Percentiles rank a stretch among this genome's conserved stretches.
Evolutionary conservation across 1,140 invertebrate genomes (phyloP).

Genomic region (Neodiprion lecontei): DNA sequence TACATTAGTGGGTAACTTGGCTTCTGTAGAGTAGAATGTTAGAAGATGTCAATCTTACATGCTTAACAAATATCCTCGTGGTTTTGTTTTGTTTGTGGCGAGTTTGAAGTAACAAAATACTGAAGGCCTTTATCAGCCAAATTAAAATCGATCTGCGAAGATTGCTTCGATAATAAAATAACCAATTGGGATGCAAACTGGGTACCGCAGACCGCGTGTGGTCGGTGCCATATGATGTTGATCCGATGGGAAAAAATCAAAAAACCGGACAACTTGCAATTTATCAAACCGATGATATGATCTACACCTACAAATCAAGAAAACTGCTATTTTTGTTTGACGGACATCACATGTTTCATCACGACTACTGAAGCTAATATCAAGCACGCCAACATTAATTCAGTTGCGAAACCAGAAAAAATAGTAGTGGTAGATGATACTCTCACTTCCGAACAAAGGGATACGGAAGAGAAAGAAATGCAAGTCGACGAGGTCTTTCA

Average conservation of each 20-base stretch:
- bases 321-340: constrained; percentile 35
- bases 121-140: too few species aligned
- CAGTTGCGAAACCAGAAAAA: neutral
- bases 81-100: too few species aligned
- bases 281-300: constrained; percentile 35
- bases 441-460: too few species aligned
- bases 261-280: constrained; percentile 24
- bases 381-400: constrained; percentile 6
- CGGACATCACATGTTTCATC: constrained; percentile 22
- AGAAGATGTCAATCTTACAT: constrained; percentile 9
- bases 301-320: constrained; percentile 30
- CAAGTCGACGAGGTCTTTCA: neutral
- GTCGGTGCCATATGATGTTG: too few species aligned
- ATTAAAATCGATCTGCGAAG: too few species aligned
- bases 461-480: neutral
- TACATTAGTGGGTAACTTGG: constrained; percentile 25
- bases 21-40: constrained; percentile 25
- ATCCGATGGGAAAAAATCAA: constrained; percentile 15
- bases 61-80: too few species aligned
- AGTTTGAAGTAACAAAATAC: too few species aligned
- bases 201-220: too few species aligned
- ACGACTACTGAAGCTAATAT: constrained; percentile 1
- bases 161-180: too few species aligned
- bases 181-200: too few species aligned
- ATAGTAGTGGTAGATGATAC: too few species aligned